Evolutionary conservation across 92 coral and sea anemone genomes (phyloP), one percentile per base, ranked within the genome.

Genomic region (Metridium senile): DNA sequence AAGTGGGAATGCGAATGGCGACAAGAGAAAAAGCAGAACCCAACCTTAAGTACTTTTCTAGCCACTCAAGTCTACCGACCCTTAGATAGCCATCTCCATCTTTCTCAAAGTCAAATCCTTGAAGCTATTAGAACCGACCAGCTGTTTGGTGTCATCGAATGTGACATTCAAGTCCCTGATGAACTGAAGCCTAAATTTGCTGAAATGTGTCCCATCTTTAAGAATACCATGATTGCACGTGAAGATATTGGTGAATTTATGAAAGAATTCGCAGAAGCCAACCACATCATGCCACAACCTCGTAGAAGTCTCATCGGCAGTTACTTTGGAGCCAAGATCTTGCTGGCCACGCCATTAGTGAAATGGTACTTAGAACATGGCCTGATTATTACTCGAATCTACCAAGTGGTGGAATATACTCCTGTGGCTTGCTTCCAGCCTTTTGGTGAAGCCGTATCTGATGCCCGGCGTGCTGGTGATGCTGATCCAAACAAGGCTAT

Each of bases 361-460:
- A 80, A 69, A 9, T 80, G 90, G 90, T 86, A 86, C 70, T 33
- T 86, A 47, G 74, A 75, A 26, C 90, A 85, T 51, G 89, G 84
- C 9, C 33, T 84, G 20, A 80, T 61, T 8, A 77, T 83, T 18
- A 67, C 72, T 33, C 58, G 72, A 64, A 62, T 52, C 32, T 64
- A 77, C 32, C 84, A 70, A 62, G 82, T n/a, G 43, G 32, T 84
- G 0, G 84, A 84, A 49, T 84, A 77, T 43, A 78, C 80, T 11
- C 88, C 87, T 9, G 20, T 43, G 2, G 53, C 82, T 0, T 83
- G 88, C 54, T 83, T 84, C 58, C 62, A 77, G 32, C 70, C 84
- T 0, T 84, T 84, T 65, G 88, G 84, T 11, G 84, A 84, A 30
- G 84, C 79, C 26, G 71, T 68, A 11, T 80, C 84, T 7, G 80